Evolutionary conservation across 2,113 vertebrate species (phyloP).

Genomic region (Aramus guarauna): DNA sequence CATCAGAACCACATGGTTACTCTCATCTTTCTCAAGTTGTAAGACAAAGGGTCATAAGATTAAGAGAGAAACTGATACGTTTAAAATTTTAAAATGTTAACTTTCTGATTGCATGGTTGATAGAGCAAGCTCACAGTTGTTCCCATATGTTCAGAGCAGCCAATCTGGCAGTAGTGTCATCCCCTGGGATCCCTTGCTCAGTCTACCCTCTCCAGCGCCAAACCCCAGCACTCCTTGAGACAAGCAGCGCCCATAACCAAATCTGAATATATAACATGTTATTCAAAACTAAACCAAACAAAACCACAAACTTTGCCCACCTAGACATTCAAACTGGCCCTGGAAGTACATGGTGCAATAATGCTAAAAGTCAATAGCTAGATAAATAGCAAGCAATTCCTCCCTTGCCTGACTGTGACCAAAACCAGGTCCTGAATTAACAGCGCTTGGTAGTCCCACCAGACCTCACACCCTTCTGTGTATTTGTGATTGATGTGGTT

Average conservation of each 20-base stretch:
- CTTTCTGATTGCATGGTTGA: not conserved
- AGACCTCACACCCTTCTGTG: not conserved
- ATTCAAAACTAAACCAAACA: not conserved
- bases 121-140: not conserved
- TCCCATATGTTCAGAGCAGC: not conserved
- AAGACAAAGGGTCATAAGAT: not conserved
- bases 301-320: not conserved
- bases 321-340: not conserved
- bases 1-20: not conserved
- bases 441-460: not conserved
- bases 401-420: not conserved
- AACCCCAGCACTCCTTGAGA: not conserved
- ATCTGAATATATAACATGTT: not conserved
- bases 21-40: not conserved
- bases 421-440: not conserved
- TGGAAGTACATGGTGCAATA: not conserved
- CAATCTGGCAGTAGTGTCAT: too few relatives aligned
- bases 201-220: not conserved
- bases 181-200: not conserved
- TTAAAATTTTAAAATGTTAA: not conserved
- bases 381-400: not conserved
- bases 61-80: not conserved
- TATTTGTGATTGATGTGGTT: not conserved
- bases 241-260: not conserved
- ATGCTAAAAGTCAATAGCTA: not conserved